These are phyloP conservation scores for Sinocyclocheilus grahami DNA, from an alignment of 2,113 vertebrate genomes.

Conservation along the genomic window DNA sequence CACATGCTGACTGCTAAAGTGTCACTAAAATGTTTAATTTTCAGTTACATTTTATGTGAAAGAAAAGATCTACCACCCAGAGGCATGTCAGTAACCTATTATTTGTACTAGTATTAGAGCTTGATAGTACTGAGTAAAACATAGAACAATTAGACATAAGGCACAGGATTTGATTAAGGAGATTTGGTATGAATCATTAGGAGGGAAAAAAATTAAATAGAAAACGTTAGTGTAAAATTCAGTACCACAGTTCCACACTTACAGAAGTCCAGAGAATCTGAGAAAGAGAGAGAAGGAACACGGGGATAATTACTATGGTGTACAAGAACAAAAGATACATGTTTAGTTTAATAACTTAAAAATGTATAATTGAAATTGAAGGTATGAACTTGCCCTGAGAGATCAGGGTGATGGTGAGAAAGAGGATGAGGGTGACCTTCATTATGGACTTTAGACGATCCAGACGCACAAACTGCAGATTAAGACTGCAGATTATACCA, in stretches of 20 bases:
- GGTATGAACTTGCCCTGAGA: slow-evolving; percentile 64
- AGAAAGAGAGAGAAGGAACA: background rate
- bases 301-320: background rate
- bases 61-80: background rate
- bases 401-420: slow-evolving; percentile 64
- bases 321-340: background rate
- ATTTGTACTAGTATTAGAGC: background rate
- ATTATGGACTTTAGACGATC: slow-evolving; percentile 54
- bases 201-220: background rate
- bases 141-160: background rate
- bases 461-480: slow-evolving; percentile 31
- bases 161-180: background rate
- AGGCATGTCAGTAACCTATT: background rate
- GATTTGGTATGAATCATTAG: background rate
- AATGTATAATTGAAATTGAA: background rate
- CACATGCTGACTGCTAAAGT: background rate
- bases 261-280: background rate
- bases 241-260: background rate
- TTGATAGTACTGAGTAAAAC: too few species aligned
- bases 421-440: slow-evolving; percentile 63
- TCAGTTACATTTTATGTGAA: background rate
- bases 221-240: background rate
- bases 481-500: slow-evolving; percentile 51
- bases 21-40: background rate
- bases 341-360: background rate